Percentiles rank a stretch among this genome's conserved stretches.
Evolutionary conservation across 2,888 invertebrate genomes (phyloP).

Genomic region (Fissipunctia ypsillon): DNA sequence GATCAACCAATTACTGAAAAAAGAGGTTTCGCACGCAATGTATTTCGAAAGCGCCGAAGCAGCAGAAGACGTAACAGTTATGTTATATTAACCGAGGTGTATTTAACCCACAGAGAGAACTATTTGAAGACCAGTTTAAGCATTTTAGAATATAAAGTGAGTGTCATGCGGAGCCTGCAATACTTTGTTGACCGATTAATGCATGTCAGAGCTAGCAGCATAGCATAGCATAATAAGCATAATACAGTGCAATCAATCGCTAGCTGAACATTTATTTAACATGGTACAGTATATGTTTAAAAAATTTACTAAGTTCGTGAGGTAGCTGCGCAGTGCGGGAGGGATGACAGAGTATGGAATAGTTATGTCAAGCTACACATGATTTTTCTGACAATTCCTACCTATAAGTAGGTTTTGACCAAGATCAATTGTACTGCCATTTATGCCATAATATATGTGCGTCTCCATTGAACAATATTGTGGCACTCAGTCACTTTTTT

Average conservation of each 20-base stretch:
- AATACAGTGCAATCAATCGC: not conserved
- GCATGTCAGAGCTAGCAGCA: constrained; percentile 6
- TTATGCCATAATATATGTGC: not conserved
- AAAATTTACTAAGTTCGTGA: not conserved
- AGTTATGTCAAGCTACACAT: not conserved
- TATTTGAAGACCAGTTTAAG: not conserved
- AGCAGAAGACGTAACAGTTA: not conserved
- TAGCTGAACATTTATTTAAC: constrained; percentile 1
- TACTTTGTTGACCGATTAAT: not conserved
- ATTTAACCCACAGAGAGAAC: not conserved
- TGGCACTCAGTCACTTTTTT: not conserved
- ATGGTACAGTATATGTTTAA: constrained; percentile 3
- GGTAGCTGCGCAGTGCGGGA: not conserved
- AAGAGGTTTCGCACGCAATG: no score
- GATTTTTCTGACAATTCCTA: not conserved
- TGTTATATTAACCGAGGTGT: no score
- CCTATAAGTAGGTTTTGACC: not conserved
- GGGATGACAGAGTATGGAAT: not conserved
- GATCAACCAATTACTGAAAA: not conserved
- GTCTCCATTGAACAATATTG: not conserved
- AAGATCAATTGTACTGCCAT: not conserved
- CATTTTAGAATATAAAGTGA: no score
- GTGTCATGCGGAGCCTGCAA: not conserved
- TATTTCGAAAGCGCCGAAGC: not conserved
- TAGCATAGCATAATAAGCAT: constrained; percentile 5